Evolutionary conservation across 2,888 invertebrate species (phyloP).

Genomic region (Caenorhabditis sp.): DNA sequence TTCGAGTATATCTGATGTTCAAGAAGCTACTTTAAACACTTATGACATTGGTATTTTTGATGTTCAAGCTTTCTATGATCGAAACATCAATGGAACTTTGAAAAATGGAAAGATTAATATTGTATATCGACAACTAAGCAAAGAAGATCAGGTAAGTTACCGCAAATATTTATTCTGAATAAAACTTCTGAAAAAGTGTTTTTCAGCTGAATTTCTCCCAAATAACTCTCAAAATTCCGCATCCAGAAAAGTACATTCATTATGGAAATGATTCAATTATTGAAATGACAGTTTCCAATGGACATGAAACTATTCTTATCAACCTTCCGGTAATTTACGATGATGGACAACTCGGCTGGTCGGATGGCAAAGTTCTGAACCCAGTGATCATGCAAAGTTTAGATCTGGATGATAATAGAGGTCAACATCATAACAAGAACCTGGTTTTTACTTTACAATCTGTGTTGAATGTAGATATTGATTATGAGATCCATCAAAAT

Average conservation of each 20-base stretch:
- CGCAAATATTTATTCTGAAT: no score
- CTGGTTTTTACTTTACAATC: conserved; percentile 29
- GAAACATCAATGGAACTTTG: no score
- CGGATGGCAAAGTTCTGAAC: conserved; percentile 23
- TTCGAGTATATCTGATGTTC: no score
- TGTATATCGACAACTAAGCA: conserved; percentile 6
- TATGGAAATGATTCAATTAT: conserved; percentile 10
- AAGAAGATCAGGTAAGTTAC: conserved; percentile 6
- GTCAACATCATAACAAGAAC: conserved; percentile 5
- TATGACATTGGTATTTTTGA: no score
- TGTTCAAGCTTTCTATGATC: no score
- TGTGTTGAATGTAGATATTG: conserved; percentile 8
- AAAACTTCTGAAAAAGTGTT: neutral
- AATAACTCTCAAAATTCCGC: conserved; percentile 4
- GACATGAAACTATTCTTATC: conserved; percentile 16
- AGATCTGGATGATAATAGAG: neutral
- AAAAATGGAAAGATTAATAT: neutral
- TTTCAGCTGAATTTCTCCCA: conserved; percentile 7
- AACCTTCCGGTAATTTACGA: conserved; percentile 19
- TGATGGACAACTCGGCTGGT: conserved; percentile 2
- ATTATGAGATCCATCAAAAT: conserved; percentile 8
- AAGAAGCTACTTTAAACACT: no score
- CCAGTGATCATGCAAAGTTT: conserved; percentile 13
- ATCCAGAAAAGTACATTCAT: neutral
- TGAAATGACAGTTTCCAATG: conserved; percentile 23